Evolutionary conservation across 2,888 invertebrate species (phyloP), one percentile per base, ranked within the genome.

Genomic region (Clusia tigrina): DNA sequence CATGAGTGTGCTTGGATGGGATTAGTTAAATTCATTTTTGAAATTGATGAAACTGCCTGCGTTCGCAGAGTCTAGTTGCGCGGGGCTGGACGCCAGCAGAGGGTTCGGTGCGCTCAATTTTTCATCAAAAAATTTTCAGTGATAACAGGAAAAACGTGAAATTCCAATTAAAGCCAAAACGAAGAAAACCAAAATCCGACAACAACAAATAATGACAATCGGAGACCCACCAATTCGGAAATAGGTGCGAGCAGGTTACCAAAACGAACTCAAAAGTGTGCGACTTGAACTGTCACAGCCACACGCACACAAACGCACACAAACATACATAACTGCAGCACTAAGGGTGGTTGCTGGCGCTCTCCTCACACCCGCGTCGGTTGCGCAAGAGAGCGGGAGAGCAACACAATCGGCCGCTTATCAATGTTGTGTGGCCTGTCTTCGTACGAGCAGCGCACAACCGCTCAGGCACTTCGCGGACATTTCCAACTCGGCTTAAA

Each of bases 141-240:
- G 15, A 25, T 9, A 74, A 74, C 74, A 72, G 63, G 74, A 74
- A 75, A 77, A 74, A 74, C 74, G 60, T 65, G 74, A 77, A 74
- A 77, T 74, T 75, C 77, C 74, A 74, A 74, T 77, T 75, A 76
- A 72, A 69, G 58, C 53, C 25, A 2, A 25, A 25, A n/a, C n/a
- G n/a, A n/a, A n/a, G n/a, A n/a, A n/a, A n/a, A n/a, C n/a, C n/a
- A 53, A n/a, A 51, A 17, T 25, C 25, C n/a, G 18, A 25, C 24
- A n/a, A 53, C 24, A 24, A 42, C 6, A n/a, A 6, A 12, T 15
- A 15, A 42, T 42, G 42, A 42, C 9, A 32, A 32, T 9, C 5
- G 12, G 32, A 42, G 42, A 17, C n/a, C n/a, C n/a, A n/a, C n/a
- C n/a, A n/a, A n/a, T 42, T 42, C 42, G 9, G n/a, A 48, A 48